Evolutionary conservation across 2,797 vertebrate genomes (phyloP).

Genomic region (Lacerta agilis): DNA sequence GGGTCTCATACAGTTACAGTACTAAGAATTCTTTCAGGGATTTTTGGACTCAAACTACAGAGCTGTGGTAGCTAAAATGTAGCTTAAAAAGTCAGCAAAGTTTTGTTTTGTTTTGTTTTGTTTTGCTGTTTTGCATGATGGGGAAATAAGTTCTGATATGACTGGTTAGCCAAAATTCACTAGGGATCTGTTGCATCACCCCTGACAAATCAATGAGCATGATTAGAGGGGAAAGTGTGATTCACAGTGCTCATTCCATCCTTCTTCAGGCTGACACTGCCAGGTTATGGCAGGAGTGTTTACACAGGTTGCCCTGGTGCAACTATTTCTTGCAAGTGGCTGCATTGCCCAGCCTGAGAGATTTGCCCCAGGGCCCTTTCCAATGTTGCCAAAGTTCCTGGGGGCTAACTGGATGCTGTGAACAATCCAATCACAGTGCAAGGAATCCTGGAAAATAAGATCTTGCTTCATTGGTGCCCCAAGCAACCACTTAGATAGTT

Average conservation of each 20-base stretch:
- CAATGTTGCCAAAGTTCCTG: too few relatives aligned
- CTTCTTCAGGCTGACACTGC: not conserved
- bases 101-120: too few relatives aligned
- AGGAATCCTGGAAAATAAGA: not conserved
- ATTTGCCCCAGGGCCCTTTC: not conserved
- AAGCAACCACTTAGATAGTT: not conserved
- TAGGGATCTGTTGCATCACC: not conserved
- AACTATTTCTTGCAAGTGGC: not conserved
- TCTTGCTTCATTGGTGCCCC: not conserved
- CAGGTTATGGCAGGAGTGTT: not conserved
- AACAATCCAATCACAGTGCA: not conserved
- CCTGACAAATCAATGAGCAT: not conserved
- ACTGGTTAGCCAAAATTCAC: not conserved
- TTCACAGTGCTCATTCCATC: not conserved
- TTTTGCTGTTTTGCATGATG: not conserved
- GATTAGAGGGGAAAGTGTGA: not conserved
- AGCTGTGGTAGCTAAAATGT: not conserved
- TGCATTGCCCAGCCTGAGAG: not conserved
- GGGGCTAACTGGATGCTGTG: not conserved
- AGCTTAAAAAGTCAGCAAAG: not conserved
- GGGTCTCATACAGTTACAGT: fast-evolving
- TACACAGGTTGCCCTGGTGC: not conserved
- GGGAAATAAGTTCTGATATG: not conserved
- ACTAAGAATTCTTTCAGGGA: not conserved
- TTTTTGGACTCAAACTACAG: not conserved